These are phyloP conservation scores for Myotis lucifugus DNA, from an alignment of 2,113 vertebrate species.

Conservation along the genomic window DNA sequence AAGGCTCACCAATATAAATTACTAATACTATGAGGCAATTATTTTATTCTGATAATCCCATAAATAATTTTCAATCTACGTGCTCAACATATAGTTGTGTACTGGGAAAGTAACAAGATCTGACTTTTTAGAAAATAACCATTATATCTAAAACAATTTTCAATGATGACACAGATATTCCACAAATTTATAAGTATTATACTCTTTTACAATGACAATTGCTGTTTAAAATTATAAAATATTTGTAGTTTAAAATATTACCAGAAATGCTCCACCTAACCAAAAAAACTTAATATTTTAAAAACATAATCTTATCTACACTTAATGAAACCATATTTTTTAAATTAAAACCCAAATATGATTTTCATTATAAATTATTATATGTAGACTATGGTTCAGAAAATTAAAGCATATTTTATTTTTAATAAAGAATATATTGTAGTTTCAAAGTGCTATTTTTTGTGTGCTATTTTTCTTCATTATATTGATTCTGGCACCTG, in stretches of 20 bases:
- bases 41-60: slow-evolving; percentile 63
- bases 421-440: not conserved
- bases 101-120: slow-evolving; percentile 27
- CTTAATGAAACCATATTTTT: slow-evolving; percentile 49
- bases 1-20: slow-evolving; percentile 60
- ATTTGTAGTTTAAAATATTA: slow-evolving; percentile 26
- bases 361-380: slow-evolving; percentile 47
- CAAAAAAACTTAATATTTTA: slow-evolving; percentile 26
- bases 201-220: not conserved
- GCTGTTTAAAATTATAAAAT: slow-evolving; percentile 43
- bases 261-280: not conserved
- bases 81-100: slow-evolving; percentile 37
- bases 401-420: not conserved
- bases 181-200: slow-evolving; percentile 32
- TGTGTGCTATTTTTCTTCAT: slow-evolving; percentile 42
- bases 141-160: slow-evolving; percentile 28
- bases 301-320: slow-evolving; percentile 16
- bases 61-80: slow-evolving; percentile 66
- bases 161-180: not conserved
- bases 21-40: slow-evolving; percentile 53
- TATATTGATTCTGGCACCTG: slow-evolving; percentile 54
- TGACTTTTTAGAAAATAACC: slow-evolving; percentile 55
- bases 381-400: slow-evolving; percentile 37
- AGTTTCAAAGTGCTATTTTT: slow-evolving; percentile 57
- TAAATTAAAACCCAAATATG: slow-evolving; percentile 60